Conservation (phyloP, 2,113 vertebrate genomes). For the Anguilla rostrata region DNA sequence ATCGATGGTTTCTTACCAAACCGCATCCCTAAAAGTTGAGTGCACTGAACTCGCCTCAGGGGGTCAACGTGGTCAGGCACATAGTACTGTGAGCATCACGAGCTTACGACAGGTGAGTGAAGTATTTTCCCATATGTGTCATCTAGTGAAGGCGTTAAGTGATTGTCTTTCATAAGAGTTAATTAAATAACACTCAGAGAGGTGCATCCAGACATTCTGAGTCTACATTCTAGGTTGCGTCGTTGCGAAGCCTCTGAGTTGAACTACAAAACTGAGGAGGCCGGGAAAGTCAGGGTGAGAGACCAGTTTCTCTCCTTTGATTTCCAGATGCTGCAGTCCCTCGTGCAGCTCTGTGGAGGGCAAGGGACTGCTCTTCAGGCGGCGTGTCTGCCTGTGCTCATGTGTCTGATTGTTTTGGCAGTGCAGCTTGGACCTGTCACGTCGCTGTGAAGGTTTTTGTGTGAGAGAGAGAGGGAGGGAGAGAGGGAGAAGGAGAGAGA, state of each 20-base stretch:
- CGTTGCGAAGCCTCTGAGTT: not conserved
- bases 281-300: not conserved
- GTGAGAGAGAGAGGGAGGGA: slow-evolving; percentile 10
- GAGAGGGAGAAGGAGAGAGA: slow-evolving; percentile 9
- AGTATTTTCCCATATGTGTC: not conserved
- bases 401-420: slow-evolving; percentile 35
- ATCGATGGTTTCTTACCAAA: too few species aligned
- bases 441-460: slow-evolving; percentile 45
- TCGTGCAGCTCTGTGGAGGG: not conserved
- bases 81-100: too few species aligned
- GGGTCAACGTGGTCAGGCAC: too few species aligned
- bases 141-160: not conserved
- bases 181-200: not conserved
- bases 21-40: too few species aligned
- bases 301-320: slow-evolving; percentile 1
- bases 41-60: too few species aligned
- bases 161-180: not conserved
- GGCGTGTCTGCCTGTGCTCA: not conserved
- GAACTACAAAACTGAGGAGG: not conserved
- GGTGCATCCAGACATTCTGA: too few species aligned
- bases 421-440: slow-evolving; percentile 25
- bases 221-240: too few species aligned
- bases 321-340: not conserved
- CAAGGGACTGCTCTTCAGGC: not conserved
- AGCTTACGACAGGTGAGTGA: too few species aligned